Evolutionary conservation across 2,888 invertebrate genomes (phyloP), one percentile per base, ranked within the genome.

Genomic region (Yponomeuta cagnagella): DNA sequence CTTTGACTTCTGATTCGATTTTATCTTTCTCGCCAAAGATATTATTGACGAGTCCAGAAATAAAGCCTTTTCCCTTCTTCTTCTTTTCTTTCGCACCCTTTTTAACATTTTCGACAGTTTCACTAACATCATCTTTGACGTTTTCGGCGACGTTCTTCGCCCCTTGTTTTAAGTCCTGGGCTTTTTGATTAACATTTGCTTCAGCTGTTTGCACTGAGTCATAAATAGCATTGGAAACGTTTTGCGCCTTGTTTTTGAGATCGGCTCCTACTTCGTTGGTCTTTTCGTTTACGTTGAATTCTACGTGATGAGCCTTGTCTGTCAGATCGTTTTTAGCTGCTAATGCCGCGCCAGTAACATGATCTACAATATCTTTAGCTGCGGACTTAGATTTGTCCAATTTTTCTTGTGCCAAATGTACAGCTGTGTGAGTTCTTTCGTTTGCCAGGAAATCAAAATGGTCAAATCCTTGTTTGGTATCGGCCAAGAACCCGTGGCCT

Each of bases 11-110:
- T 72, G 85, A 85, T 77, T 92, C 91, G 8, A 90, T 75, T 77
- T 91, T 91, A 31, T 92, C 92, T 76, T 91, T 92, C 71, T 90
- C 89, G 9, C 90, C 90, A 71, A 90, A 90, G 58, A 92, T 88
- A 71, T 89, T 91, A 6, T 88, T 86, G 2, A 91, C 90, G 63
- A 92, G 76, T 30, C 92, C 91, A 10, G 89, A 84, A 63, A 92
- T 86, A 75, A 92, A 92, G 74, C 82, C 86, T 73, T 92, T 91
- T 3, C 91, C 86, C 79, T 91, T 89, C 75, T 91, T 91, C 23
- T 87, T 83, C 72, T 90, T 90, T 77, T 91, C 89, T 74, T 90
- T 89, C 1, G 82, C 84, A 78, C 88, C 86, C 63, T 84, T 81
- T 75, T 85, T 87, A 2, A 82, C 82, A 73, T 87, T 82, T 66